Evolutionary conservation across 2,113 vertebrate genomes (phyloP), one percentile per base, ranked within the genome.

Genomic region (Amblyopsis rosae): DNA sequence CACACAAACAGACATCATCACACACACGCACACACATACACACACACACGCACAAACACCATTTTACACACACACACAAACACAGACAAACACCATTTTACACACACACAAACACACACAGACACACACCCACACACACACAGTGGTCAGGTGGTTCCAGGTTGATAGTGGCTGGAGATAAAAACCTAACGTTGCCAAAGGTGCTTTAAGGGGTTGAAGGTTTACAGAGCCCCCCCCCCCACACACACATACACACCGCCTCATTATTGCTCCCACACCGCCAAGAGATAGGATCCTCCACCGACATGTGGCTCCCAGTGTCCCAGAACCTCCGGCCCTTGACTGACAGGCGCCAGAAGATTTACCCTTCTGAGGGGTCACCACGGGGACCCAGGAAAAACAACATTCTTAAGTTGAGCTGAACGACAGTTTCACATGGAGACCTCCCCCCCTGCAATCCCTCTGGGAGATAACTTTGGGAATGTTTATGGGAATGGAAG

Each of bases 401-500:
- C 77, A 89, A 87, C 85, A 90, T 84, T 88, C 79, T 81, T 75
- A 61, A 41, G 7, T 7, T 41, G 35, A 73, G 26, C 35, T 32
- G 53, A 70, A 51, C 55, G 69, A 60, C 49, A 57, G 12, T 59
- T 46, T 48, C 62, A 71, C 59, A 68, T 41, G 35, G 35, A 8
- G 35, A 26, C 35, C 35, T 8, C 6, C 59, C 67, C 73, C 46
- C 73, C 67, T 67, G 41, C 48, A 26, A 26, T 26, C 61, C 12
- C 13, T 69, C 16, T 41, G 4, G 57, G 75, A 65, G 65, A 82
- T 54, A 65, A 66, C 32, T 76, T 81, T 77, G 80, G 78, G 87
- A 84, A 86, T 83, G 80, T 87, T 90, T 82, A 80, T 57, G 46
- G 15, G 51, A 57, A 68, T 55, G 59, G 57, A 4, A 55, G 59